A percentile compares a stretch with the other conserved stretches of the same genome.
phyloP scores from a whole-genome alignment of 2,113 vertebrate species.

The Cheirogaleus medius region DNA sequence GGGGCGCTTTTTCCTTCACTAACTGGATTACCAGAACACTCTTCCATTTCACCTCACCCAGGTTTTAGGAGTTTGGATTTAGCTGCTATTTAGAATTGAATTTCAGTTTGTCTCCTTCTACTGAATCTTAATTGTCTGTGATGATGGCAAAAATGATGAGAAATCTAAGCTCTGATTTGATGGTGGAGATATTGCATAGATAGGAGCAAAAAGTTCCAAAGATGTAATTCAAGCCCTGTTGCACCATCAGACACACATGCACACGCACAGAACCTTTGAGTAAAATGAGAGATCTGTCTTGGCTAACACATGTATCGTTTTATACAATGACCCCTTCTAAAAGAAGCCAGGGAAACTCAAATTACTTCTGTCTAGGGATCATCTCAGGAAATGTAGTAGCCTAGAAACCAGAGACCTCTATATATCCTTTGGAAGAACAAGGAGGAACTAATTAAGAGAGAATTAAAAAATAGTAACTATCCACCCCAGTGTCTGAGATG shows the following conservation, averaged over 20 bases:
- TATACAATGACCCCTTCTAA: slow-evolving; percentile 47
- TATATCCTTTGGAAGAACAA: slow-evolving; percentile 51
- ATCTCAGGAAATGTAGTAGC: slow-evolving; percentile 56
- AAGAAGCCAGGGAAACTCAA: slow-evolving; percentile 67
- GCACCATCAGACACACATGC: not conserved
- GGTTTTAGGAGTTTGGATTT: slow-evolving; percentile 68
- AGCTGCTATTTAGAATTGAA: slow-evolving; percentile 73
- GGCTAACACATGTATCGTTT: slow-evolving; percentile 16
- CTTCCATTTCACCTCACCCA: slow-evolving; percentile 68
- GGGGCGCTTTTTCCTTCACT: slow-evolving; percentile 75
- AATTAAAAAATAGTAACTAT: slow-evolving; percentile 50
- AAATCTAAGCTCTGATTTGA: slow-evolving; percentile 62
- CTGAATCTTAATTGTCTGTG: slow-evolving; percentile 60
- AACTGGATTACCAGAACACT: slow-evolving; percentile 77
- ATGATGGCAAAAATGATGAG: slow-evolving; percentile 58
- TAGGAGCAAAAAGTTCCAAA: not conserved
- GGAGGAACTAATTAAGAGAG: slow-evolving; percentile 58
- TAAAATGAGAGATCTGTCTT: slow-evolving; percentile 51
- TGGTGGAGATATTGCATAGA: slow-evolving; percentile 66
- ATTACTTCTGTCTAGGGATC: slow-evolving; percentile 53
- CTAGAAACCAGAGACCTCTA: slow-evolving; percentile 52
- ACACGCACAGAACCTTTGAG: not conserved
- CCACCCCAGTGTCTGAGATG: slow-evolving; percentile 11
- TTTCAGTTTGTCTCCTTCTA: slow-evolving; percentile 64
- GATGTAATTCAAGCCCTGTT: slow-evolving; percentile 9